A percentile compares a stretch with the other conserved stretches of the same genome.
These are phyloP conservation scores for Xiphydria camelus DNA, from an alignment of 2,888 invertebrate genomes.

Conservation along the genomic window DNA sequence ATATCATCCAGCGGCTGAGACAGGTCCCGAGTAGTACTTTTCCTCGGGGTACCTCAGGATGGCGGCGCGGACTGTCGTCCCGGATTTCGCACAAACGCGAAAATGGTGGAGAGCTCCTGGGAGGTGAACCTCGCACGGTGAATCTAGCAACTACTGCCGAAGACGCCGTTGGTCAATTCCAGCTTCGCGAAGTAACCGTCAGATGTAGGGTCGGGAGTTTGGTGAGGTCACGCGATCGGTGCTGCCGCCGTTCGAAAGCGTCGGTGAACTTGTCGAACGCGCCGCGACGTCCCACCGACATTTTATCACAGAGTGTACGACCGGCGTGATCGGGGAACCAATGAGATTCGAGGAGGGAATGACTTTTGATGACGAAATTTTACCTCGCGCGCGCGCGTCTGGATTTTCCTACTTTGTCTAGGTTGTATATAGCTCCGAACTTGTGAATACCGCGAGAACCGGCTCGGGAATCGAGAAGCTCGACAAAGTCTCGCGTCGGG, in stretches of 20 bases:
- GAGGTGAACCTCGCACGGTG: constrained; percentile 1
- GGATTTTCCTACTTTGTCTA: too few species aligned
- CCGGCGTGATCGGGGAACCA: too few species aligned
- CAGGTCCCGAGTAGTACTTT: background rate
- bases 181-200: background rate
- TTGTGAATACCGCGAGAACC: too few species aligned
- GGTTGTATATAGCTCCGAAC: too few species aligned
- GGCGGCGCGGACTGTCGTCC: constrained; percentile 44
- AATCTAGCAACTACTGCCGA: background rate
- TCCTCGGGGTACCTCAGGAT: constrained; percentile 48
- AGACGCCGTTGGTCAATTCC: constrained; percentile 1
- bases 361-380: too few species aligned
- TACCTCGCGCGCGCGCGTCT: too few species aligned
- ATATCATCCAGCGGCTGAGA: constrained; percentile 1
- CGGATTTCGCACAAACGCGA: constrained; percentile 46
- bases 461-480: too few species aligned
- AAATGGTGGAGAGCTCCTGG: constrained; percentile 33
- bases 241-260: background rate
- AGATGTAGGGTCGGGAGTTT: background rate
- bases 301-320: too few species aligned
- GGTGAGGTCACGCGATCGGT: background rate
- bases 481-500: too few species aligned
- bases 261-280: background rate
- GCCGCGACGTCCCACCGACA: too few species aligned
- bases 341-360: too few species aligned